Evolutionary conservation across 53 echinoderm and acorn worm species (phyloP).

Genomic region (Henricia sp.): DNA sequence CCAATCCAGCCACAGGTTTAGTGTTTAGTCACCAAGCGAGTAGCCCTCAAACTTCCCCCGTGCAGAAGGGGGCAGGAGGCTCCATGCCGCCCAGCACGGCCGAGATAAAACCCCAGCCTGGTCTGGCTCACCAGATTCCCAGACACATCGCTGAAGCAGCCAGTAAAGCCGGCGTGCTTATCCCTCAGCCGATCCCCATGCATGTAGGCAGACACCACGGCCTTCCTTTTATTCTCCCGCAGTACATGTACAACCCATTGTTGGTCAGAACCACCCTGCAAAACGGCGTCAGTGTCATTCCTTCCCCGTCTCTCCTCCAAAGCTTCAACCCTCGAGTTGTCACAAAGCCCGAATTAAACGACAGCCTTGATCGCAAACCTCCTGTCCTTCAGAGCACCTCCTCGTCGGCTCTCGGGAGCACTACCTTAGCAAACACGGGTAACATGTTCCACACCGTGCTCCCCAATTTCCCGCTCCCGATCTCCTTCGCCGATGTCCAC

Average conservation of each 20-base stretch:
- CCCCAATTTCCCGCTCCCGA: constrained; percentile 17
- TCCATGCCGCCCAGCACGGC: constrained; percentile 53
- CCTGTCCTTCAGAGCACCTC: neutral
- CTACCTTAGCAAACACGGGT: neutral
- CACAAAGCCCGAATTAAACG: neutral
- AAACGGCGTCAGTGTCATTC: constrained; percentile 30
- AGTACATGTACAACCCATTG: constrained; percentile 41
- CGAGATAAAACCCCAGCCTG: constrained; percentile 37
- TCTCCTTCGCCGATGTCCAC: constrained; percentile 35
- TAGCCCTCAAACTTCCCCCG: constrained; percentile 45
- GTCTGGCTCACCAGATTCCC: constrained; percentile 43
- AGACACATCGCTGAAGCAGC: constrained; percentile 51
- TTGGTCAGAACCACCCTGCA: constrained; percentile 17
- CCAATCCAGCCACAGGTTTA: constrained; percentile 3
- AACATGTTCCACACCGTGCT: neutral
- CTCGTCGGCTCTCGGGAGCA: neutral
- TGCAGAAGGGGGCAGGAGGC: constrained; percentile 47
- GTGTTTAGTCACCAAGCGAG: constrained; percentile 46
- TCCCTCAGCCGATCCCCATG: constrained; percentile 51
- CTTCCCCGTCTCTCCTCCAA: constrained; percentile 16
- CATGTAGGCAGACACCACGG: constrained; percentile 39
- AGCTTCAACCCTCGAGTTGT: constrained; percentile 24
- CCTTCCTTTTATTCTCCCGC: constrained; percentile 42
- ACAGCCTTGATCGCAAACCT: neutral
- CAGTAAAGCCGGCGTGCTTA: constrained; percentile 39